phyloP scores from a whole-genome alignment of 1,140 invertebrate genomes.

The Pseudomyrmex dendroicus region DNA sequence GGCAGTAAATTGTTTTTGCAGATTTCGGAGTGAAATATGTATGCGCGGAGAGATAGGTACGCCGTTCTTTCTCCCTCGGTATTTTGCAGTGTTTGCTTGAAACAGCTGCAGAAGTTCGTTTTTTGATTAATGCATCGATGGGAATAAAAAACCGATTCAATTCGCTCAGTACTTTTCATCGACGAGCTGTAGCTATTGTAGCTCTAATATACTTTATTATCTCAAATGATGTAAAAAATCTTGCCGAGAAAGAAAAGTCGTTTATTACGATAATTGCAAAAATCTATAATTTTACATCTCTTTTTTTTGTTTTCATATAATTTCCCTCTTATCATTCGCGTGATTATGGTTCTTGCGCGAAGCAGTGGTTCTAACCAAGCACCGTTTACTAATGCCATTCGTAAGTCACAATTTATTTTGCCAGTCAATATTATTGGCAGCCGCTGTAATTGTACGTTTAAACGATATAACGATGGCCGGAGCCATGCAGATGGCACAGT shows the following conservation, averaged over 20 bases:
- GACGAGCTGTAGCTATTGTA: neutral
- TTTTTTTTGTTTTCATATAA: neutral
- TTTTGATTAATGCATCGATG: constrained; percentile 6
- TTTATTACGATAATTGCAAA: constrained; percentile 27
- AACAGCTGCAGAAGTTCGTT: constrained; percentile 3
- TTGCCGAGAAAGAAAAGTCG: neutral
- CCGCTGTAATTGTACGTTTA: constrained; percentile 77
- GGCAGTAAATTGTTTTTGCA: constrained; percentile 30
- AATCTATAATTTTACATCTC: constrained; percentile 18
- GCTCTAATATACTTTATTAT: neutral
- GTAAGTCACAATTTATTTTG: constrained; percentile 64
- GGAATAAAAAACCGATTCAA: constrained; percentile 14
- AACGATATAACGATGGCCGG: constrained; percentile 60
- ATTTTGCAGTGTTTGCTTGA: constrained; percentile 22
- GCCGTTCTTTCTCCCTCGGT: neutral
- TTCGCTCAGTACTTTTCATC: neutral
- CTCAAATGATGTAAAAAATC: too few relatives aligned
- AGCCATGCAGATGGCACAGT: constrained; percentile 41
- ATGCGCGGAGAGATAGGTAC: constrained; percentile 6
- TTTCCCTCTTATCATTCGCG: neutral
- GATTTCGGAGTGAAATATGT: constrained; percentile 26
- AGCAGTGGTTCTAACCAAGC: neutral
- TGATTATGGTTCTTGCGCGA: constrained; percentile 12
- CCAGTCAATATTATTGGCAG: constrained; percentile 69
- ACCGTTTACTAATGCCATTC: constrained; percentile 33